These are phyloP conservation scores for Scaptomyza hsui DNA, from an alignment of 1,140 invertebrate genomes.

Conservation along the genomic window DNA sequence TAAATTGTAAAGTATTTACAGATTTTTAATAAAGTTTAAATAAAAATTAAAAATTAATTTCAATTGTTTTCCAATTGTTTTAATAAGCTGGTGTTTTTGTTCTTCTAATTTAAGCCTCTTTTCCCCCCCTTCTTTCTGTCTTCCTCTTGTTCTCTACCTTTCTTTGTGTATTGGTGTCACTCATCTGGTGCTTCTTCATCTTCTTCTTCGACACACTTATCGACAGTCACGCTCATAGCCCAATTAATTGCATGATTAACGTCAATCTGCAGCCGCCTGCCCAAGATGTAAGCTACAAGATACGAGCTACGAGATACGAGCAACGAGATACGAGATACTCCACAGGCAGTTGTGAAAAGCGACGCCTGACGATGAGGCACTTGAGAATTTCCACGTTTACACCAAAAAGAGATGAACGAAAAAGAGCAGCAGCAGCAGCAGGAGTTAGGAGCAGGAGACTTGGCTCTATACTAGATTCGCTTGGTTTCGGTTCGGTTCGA, in stretches of 20 bases:
- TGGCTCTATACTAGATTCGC: slow-evolving; percentile 10
- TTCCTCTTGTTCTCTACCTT: not conserved
- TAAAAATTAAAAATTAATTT: no score
- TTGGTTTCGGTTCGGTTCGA: not conserved
- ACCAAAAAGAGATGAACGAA: not conserved
- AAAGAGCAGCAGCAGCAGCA: slow-evolving; percentile 24
- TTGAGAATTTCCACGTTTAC: slow-evolving; percentile 51
- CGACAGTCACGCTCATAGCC: slow-evolving; percentile 29
- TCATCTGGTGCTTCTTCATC: not conserved
- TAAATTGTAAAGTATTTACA: no score
- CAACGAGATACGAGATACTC: slow-evolving; percentile 21
- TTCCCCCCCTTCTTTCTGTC: not conserved
- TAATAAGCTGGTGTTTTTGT: not conserved
- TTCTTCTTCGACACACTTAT: not conserved
- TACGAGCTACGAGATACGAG: slow-evolving; percentile 4
- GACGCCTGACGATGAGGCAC: slow-evolving; percentile 38
- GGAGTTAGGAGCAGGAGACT: slow-evolving; percentile 14
- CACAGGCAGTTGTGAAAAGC: slow-evolving; percentile 29
- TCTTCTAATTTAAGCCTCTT: no score
- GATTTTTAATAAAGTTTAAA: no score
- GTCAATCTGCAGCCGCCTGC: slow-evolving; percentile 52
- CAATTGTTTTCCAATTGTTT: no score
- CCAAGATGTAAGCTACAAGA: slow-evolving; percentile 1
- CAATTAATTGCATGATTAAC: slow-evolving; percentile 76
- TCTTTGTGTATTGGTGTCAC: not conserved